These are phyloP conservation scores for Probaryconus sp. DNA, from an alignment of 1,140 invertebrate species.

Conservation along the genomic window DNA sequence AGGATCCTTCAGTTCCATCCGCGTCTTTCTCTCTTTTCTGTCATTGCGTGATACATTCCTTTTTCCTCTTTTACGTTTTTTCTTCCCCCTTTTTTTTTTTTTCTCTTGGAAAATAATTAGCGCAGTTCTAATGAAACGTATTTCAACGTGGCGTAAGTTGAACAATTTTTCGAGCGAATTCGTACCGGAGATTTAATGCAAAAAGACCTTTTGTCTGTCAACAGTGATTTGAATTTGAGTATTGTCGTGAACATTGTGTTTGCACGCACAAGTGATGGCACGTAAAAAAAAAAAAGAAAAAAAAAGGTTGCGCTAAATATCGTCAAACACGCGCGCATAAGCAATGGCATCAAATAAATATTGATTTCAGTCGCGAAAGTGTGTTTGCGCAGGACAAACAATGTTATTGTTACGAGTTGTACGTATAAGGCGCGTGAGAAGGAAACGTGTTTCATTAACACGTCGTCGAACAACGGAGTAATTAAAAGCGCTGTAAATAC, in stretches of 20 bases:
- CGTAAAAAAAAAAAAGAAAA: background rate
- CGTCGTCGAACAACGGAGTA: slow-evolving; percentile 9
- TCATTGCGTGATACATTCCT: too few relatives aligned
- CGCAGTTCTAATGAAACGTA: too few relatives aligned
- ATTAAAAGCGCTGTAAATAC: slow-evolving; percentile 19
- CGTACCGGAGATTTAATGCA: slow-evolving; percentile 31
- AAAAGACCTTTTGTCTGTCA: slow-evolving; percentile 45
- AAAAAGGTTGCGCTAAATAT: background rate
- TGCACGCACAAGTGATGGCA: slow-evolving; percentile 34
- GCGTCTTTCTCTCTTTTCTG: too few relatives aligned
- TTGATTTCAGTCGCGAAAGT: slow-evolving; percentile 53
- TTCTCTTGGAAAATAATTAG: too few relatives aligned
- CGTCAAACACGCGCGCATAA: too few relatives aligned
- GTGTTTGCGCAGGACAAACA: slow-evolving; percentile 45
- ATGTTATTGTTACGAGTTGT: slow-evolving; percentile 47
- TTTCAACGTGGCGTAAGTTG: too few relatives aligned
- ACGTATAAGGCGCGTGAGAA: slow-evolving; percentile 46
- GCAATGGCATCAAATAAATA: slow-evolving; percentile 57
- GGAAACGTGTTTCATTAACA: slow-evolving; percentile 48
- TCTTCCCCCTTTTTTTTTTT: too few relatives aligned
- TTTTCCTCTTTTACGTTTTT: too few relatives aligned
- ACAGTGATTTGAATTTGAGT: slow-evolving; percentile 62
- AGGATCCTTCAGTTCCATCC: too few relatives aligned
- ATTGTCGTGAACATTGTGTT: slow-evolving; percentile 32
- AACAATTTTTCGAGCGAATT: too few relatives aligned